Percentiles rank a stretch among this genome's conserved stretches.
phyloP scores from a whole-genome alignment of 2,797 vertebrate species.

The Ceryle rudis region DNA sequence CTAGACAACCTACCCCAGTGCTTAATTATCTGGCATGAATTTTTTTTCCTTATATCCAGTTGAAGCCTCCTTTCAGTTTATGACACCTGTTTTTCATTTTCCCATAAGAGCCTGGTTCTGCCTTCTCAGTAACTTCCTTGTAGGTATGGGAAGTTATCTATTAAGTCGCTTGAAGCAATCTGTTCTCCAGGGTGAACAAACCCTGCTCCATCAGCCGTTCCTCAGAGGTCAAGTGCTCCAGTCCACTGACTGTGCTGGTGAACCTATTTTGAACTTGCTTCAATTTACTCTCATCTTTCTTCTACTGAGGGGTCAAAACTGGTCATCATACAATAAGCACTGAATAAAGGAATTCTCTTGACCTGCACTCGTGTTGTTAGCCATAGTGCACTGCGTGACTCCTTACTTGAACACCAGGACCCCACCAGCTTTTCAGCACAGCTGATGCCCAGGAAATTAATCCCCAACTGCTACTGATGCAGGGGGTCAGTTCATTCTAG shows the following conservation, averaged over 20 bases:
- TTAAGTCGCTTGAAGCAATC: background rate
- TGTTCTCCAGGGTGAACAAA: background rate
- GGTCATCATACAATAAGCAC: rapidly evolving
- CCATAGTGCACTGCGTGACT: background rate
- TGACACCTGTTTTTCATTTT: background rate
- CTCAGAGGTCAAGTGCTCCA: background rate
- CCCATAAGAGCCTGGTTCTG: background rate
- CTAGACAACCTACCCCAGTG: background rate
- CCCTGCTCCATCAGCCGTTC: background rate
- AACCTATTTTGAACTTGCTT: background rate
- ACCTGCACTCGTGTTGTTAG: background rate
- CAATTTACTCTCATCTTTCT: background rate
- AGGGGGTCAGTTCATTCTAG: background rate
- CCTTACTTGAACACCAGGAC: background rate
- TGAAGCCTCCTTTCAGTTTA: background rate
- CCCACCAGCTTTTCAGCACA: background rate
- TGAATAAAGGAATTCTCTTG: background rate
- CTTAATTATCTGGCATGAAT: background rate
- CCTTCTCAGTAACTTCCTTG: background rate
- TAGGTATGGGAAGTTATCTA: background rate
- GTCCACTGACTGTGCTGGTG: background rate
- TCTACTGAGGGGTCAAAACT: background rate
- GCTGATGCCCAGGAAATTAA: background rate
- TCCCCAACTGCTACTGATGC: background rate
- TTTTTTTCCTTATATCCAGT: background rate